Base-by-base conservation (phyloP, 2,113 vertebrate genomes). In the Strix aluco region DNA sequence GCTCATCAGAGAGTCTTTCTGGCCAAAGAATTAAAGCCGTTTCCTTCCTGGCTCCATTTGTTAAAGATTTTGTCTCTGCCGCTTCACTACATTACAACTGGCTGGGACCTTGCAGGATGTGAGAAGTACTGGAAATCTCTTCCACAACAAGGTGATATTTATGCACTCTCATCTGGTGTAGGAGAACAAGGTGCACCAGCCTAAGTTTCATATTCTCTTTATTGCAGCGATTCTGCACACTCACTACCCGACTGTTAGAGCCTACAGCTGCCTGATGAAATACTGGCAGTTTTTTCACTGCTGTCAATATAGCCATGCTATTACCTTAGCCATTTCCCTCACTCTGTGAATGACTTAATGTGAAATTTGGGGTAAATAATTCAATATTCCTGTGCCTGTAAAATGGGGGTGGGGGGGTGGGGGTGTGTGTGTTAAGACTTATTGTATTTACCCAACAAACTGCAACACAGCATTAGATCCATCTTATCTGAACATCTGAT, bases 1-100 rank as follows among this genome's bases (percentile, higher is more conserved):
- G 77, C 92, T 95, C 95, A 94, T 84, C 95, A 85, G 69, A 78
- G 72, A 84, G 65, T 18, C 74, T 86, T 88, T 57, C 88, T 94
- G 91, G 96, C 91, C 88, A 89, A 93, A 84, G 86, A 94, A 91
- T 72, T 92, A 89, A 95, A 89, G 88, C 62, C 6, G 22, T 65
- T 96, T 94, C 88, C 95, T 92, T 94, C 96, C 95, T 91, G 91
- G 77, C 69, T 66, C 54, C 81, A 17, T 86, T 95, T 89, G 83
- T 85, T 61, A 84, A 74, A 86, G 91, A 74, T 94, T 94, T 79
- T 82, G 55, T 84, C 88, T 95, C 83, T 71, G 46, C 79, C 86
- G 54, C 46, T 74, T 83, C 36, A 36, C 66, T 82, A 3, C 57
- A 9, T 71, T 72, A 81, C 59, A 54, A 57, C 61, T 63, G 88